Conservation (phyloP, 2,797 vertebrate genomes). For the Helostoma temminkii region DNA sequence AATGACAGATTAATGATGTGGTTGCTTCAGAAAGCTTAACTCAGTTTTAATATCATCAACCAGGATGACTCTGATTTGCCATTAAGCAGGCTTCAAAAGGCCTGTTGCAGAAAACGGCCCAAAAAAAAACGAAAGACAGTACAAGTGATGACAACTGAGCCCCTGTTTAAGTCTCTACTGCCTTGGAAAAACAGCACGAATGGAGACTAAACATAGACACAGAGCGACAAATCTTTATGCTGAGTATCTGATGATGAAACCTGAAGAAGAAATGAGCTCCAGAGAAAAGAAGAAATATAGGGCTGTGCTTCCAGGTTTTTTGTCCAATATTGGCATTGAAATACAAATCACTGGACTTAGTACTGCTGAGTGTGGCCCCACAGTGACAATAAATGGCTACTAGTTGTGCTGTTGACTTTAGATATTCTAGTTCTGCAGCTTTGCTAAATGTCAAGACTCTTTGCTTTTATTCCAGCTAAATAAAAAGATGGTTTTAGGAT, state of each 20-base stretch:
- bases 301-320: slow-evolving; percentile 71
- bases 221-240: slow-evolving; percentile 60
- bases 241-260: slow-evolving; percentile 60
- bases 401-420: slow-evolving; percentile 67
- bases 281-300: slow-evolving; percentile 28
- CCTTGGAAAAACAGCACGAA: slow-evolving; percentile 35
- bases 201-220: slow-evolving; percentile 39
- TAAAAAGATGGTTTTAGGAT: slow-evolving; percentile 34
- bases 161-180: slow-evolving; percentile 36
- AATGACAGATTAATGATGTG: slow-evolving; percentile 76
- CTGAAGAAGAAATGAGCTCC: slow-evolving; percentile 29
- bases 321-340: slow-evolving; percentile 57
- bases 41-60: slow-evolving; percentile 32
- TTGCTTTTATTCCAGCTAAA: slow-evolving; percentile 57
- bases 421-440: slow-evolving; percentile 68
- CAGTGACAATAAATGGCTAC: slow-evolving; percentile 65
- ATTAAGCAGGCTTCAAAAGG: background rate
- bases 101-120: background rate
- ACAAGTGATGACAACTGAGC: slow-evolving; percentile 23
- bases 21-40: slow-evolving; percentile 22
- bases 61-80: slow-evolving; percentile 38
- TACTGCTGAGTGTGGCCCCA: slow-evolving; percentile 69
- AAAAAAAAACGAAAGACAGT: slow-evolving; percentile 21
- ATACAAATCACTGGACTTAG: slow-evolving; percentile 69
- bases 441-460: slow-evolving; percentile 59